Evolutionary conservation across 2,113 vertebrate species (phyloP), one percentile per base, ranked within the genome.

Genomic region (Oryzias javanicus): DNA sequence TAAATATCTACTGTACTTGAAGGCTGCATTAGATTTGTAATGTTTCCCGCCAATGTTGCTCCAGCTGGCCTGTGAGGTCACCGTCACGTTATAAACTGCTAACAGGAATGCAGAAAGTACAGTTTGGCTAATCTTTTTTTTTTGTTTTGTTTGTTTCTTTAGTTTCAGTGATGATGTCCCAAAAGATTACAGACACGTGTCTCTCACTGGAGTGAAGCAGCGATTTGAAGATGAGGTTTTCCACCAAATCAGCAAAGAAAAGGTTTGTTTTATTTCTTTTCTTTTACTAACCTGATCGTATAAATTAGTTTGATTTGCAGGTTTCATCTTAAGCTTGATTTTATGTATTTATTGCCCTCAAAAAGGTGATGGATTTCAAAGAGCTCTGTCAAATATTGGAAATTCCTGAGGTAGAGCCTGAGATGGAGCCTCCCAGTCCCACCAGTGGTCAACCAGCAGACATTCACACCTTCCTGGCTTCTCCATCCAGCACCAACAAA

Each of bases 81-180:
- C n/a, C n/a, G n/a, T n/a, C n/a, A n/a, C n/a, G n/a, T n/a, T n/a
- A 35, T 58, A 67, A 74, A 56, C 25, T 66, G 55, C 76, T 81
- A 70, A 65, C 24, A 64, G 20, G 22, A 56, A 47, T 59, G 59
- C 25, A 71, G 35, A 18, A 64, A 17, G 13, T 25, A 20, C 19
- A 51, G 2, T 49, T 48, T 14, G 4, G 2, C 27, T 20, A 40
- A 6, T 18, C 19, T 12, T 1, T 35, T 19, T 8, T 4, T 17
- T 13, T 60, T 24, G 62, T 6, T 47, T n/a, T n/a, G n/a, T n/a
- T n/a, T n/a, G 20, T 55, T 29, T 63, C 47, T 6, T 47, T 69
- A 99, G 97, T 82, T 99, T 99, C 85, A 94, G 92, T 2, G 91
- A 94, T 0, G 94, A 97, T 16, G 86, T 93, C 58, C 97, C 97